Percentiles rank a stretch among this genome's conserved stretches.
These are phyloP conservation scores for Micromys minutus DNA, from an alignment of 2,113 vertebrate genomes.

Conservation along the genomic window DNA sequence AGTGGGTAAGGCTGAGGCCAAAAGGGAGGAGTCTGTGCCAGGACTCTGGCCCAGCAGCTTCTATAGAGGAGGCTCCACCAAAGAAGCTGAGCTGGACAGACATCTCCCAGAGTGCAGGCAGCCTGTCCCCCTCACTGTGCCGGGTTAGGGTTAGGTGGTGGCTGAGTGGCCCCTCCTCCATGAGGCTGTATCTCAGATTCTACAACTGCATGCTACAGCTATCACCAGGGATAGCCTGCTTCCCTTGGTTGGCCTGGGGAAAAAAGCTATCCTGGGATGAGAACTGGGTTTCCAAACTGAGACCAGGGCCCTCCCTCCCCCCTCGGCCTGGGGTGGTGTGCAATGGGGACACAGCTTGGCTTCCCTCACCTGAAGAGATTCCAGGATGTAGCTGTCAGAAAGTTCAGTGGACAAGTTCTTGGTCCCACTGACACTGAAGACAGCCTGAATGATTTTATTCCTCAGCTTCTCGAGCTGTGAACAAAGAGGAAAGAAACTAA, in stretches of 20 bases:
- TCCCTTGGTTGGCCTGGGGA: not conserved
- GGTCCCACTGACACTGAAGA: constrained; percentile 59
- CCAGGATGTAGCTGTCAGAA: constrained; percentile 78
- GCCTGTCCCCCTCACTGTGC: fast-evolving
- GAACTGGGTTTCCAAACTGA: not conserved
- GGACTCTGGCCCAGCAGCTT: not conserved
- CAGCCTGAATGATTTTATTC: constrained; percentile 84
- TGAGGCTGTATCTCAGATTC: not conserved
- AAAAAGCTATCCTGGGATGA: not conserved
- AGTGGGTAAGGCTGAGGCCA: not conserved
- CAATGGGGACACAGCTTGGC: not conserved
- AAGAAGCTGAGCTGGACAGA: not conserved
- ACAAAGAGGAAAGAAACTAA: not conserved
- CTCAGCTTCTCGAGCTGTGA: constrained; percentile 83
- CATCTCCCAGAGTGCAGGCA: too few species aligned
- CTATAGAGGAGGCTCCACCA: not conserved
- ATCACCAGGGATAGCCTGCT: not conserved
- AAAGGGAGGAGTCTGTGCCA: not conserved
- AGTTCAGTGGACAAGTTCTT: constrained; percentile 65
- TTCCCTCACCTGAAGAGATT: constrained; percentile 81
- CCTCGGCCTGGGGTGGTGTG: too few species aligned
- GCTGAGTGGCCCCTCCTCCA: fast-evolving
- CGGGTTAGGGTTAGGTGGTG: fast-evolving
- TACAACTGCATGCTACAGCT: fast-evolving
- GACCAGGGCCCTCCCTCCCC: not conserved